Base-by-base conservation (phyloP, 2,888 invertebrate species). In the Rhogogaster chlorosoma region DNA sequence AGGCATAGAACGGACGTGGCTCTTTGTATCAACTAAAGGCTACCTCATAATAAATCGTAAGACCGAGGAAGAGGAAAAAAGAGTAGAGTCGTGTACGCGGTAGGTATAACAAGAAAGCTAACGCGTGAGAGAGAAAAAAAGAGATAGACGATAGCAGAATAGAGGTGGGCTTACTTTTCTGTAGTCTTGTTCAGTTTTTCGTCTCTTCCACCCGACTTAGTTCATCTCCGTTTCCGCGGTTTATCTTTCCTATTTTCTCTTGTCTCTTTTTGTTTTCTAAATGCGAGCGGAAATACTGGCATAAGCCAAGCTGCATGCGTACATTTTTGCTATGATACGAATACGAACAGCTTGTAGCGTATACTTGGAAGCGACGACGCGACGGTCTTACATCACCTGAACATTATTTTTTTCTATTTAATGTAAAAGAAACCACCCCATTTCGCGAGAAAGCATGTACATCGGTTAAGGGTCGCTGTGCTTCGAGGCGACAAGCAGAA, bases 221-320 rank as follows among this genome's bases (percentile, higher is more conserved):
- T 80, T 80, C 61, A 80, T 80, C 80, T 80, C 57, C 53, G 78
- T 53, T 78, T 57, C 57, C n/a, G 22, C 57, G 10, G 53, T 57
- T 38, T 38, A 18, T 61, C 57, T 36, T 36, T 61, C 38, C 38
- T 15, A 36, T 80, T 80, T 71, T 80, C 10, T 38, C 22, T 26
- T n/a, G 12, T 80, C 0, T 12, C 1, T 15, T 61, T 61, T 38
- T 7, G 26, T 29, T 29, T 36, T 22, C 3, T 15, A 22, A 10
- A 73, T 73, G 32, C 29, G 70, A 32, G 36, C 70, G 18, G 70
- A 70, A 36, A 70, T 36, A n/a, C 70, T 70, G 15, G 15, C 29
- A 36, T n/a, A 61, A 70, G 9, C 36, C 36, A 18, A 5, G 18
- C 36, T 32, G 49, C 75, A 45, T 26, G 49, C 45, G 75, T 49